Percentiles rank a stretch among this genome's conserved stretches.
phyloP scores from a whole-genome alignment of 2,113 vertebrate species.

The Eupsittula cactorum region DNA sequence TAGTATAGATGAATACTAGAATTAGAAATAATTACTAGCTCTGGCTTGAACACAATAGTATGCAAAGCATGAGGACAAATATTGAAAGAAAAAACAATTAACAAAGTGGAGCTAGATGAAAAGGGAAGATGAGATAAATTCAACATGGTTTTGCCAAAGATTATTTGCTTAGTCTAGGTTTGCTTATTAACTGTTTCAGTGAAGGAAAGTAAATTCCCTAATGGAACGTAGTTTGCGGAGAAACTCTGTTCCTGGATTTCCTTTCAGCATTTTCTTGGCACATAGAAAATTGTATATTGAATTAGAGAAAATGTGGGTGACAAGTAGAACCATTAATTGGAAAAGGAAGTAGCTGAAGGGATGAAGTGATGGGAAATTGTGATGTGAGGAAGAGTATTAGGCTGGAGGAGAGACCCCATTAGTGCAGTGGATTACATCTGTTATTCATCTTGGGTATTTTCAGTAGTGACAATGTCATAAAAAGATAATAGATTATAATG shows the following conservation, averaged over 20 bases:
- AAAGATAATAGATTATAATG: neutral
- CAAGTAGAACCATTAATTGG: neutral
- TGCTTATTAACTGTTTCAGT: neutral
- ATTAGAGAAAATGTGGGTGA: neutral
- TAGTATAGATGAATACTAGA: neutral
- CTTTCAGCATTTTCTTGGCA: neutral
- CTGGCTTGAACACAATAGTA: neutral
- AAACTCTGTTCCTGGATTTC: neutral
- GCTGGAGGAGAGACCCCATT: neutral
- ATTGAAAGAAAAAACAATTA: neutral
- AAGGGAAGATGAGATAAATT: neutral
- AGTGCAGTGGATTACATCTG: neutral
- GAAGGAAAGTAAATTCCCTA: neutral
- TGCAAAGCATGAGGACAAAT: neutral
- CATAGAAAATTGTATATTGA: neutral
- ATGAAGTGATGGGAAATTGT: neutral
- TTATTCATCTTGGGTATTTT: neutral
- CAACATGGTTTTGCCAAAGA: neutral
- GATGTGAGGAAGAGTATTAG: neutral
- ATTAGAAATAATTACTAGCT: neutral
- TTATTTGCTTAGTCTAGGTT: neutral
- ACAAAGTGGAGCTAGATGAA: neutral
- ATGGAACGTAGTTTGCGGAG: neutral
- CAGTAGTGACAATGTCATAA: neutral
- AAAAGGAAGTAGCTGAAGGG: neutral